Base-by-base conservation (phyloP, 2,113 vertebrate genomes). In the Syngnathus scovelli region DNA sequence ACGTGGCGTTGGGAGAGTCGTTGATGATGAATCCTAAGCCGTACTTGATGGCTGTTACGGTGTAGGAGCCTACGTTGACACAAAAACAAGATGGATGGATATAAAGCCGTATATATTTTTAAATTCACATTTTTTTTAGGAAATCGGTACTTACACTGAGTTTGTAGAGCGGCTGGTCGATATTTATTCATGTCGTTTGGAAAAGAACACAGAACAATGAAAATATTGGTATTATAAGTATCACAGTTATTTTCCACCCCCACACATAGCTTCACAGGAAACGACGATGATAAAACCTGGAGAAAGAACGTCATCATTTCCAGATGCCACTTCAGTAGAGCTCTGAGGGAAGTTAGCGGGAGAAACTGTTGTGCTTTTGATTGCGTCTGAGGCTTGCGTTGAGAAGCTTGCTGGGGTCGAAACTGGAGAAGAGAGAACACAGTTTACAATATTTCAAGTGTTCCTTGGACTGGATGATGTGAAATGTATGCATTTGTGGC, bases 121-220 rank as follows among this genome's bases (percentile, higher is more conserved):
- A 33, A 33, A 33, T 33, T 33, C 27, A 3, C n/a, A 33, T 3
- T 33, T 33, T 33, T 33, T 33, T 33, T 3, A 21, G 60, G 67
- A 66, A 58, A 36, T 1, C 68, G 36, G 38, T 77, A 86, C 86
- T 88, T 73, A 88, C 85, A 85, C 8, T 23, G 2, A n/a, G 2
- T 36, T 19, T 16, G 0, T 51, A 33, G 1, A 6, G 64, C 1
- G 1, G 6, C 21, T 71, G 33, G 9, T 46, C 21, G 8, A 1
- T 7, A 36, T 36, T 58, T 16, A 36, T 55, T 12, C 10, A 38
- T n/a, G n/a, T 39, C 44, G n/a, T 69, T 67, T 8, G 70, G 52
- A 63, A 48, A 69, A 43, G 27, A 33, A 33, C 27, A 33, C 9
- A 49, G 36, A 36, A 55, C 3, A 48, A 18, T n/a, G 39, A 27